phyloP scores from a whole-genome alignment of 2,888 invertebrate genomes.

The Drosophila anceps region DNA sequence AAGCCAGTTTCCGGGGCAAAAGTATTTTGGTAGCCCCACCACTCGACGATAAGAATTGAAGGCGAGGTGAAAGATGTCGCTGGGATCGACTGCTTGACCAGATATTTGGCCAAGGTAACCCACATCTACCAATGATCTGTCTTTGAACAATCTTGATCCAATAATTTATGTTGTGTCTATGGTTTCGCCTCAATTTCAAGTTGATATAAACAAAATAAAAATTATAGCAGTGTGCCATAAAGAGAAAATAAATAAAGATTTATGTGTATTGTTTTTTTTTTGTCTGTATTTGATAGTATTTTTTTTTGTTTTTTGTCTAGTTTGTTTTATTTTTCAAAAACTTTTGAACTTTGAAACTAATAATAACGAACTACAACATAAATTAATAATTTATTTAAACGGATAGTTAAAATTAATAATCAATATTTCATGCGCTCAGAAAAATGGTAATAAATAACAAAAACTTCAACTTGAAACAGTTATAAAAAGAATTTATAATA shows the following conservation, averaged over 20 bases:
- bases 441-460: constrained; percentile 76
- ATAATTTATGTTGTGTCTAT: constrained; percentile 49
- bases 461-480: constrained; percentile 78
- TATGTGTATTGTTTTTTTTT: constrained; percentile 65
- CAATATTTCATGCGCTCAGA: constrained; percentile 61
- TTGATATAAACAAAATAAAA: constrained; percentile 44
- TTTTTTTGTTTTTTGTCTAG: constrained; percentile 50
- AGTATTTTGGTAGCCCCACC: constrained; percentile 40
- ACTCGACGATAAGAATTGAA: constrained; percentile 14
- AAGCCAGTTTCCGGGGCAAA: constrained; percentile 78
- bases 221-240: constrained; percentile 37
- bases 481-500: constrained; percentile 49
- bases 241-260: constrained; percentile 60
- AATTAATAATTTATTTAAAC: constrained; percentile 83
- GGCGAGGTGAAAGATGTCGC: neutral
- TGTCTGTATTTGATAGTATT: constrained; percentile 54
- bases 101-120: neutral
- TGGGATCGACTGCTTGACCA: neutral
- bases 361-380: constrained; percentile 84
- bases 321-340: constrained; percentile 74
- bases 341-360: constrained; percentile 81
- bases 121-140: constrained; percentile 10
- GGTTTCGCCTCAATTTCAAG: constrained; percentile 24
- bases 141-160: constrained; percentile 45
- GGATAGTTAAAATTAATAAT: constrained; percentile 78